Base-by-base conservation (phyloP, 2,888 invertebrate species). In the Clivina fossor region DNA sequence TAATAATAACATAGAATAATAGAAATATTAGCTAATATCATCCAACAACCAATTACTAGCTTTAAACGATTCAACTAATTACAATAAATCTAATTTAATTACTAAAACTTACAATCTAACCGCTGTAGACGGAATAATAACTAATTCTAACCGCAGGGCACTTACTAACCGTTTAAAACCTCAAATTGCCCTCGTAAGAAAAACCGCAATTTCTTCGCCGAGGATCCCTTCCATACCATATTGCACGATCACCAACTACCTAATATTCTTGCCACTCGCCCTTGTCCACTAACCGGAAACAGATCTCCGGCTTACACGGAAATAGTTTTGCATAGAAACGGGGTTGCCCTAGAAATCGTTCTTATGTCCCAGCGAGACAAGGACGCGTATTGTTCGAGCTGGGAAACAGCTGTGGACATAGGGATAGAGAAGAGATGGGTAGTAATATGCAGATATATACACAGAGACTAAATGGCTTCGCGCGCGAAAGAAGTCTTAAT, bases 401-500 rank as follows among this genome's bases (percentile, higher is more conserved):
- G 60, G 60, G 64, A 65, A 70, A 69, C 71, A 72, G 69, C 71
- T 71, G 71, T 67, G 66, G 62, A 38, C 40, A 18, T 35, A 64
- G 65, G 66, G 66, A 67, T 65, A 66, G 64, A 22, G n/a, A 64
- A 68, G 70, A 71, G 70, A 71, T 71, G 67, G 70, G 71, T 71
- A n/a, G n/a, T n/a, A n/a, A n/a, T 71, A 72, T 71, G 71, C 69
- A 71, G 71, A 72, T 72, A 65, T 57, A 59, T n/a, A n/a, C n/a
- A n/a, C n/a, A n/a, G n/a, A n/a, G n/a, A 67, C 68, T 68, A 70
- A 71, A 70, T 68, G 70, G 71, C 68, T 67, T 67, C 68, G 66
- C 68, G 66, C 68, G 64, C 65, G 67, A 71, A 72, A 72, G 72
- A 73, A 73, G 70, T 72, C 73, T 70, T 72, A 72, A 72, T 70